These are phyloP conservation scores for Crotophaga sulcirostris DNA, from an alignment of 2,113 vertebrate species.

Conservation along the genomic window DNA sequence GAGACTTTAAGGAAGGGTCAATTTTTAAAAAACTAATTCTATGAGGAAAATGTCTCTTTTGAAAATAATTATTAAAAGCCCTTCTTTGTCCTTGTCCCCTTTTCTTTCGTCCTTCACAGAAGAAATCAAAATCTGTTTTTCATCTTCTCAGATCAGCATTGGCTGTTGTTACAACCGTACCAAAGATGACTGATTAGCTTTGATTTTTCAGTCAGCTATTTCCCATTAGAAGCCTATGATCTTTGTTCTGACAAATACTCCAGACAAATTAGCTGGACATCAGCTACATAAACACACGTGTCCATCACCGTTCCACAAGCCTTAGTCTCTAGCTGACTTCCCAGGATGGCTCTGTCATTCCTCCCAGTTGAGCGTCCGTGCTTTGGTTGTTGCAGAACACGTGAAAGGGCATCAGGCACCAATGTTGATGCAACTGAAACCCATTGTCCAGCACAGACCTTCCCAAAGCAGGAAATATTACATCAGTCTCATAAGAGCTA, in stretches of 20 bases:
- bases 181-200: neutral
- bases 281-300: neutral
- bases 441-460: neutral
- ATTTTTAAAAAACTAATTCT: neutral
- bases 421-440: neutral
- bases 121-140: neutral
- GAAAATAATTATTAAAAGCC: neutral
- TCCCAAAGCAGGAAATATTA: neutral
- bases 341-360: neutral
- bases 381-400: neutral
- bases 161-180: neutral
- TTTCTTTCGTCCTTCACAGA: neutral
- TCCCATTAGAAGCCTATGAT: neutral
- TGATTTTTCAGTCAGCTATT: neutral
- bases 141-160: neutral
- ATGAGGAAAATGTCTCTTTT: neutral
- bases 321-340: neutral
- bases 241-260: neutral
- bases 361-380: accelerated
- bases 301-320: neutral
- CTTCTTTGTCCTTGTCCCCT: neutral
- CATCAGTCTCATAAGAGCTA: neutral
- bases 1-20: neutral
- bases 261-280: neutral
- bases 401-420: neutral